A percentile compares a stretch with the other conserved stretches of the same genome.
These are phyloP conservation scores for Drosophila persimilis DNA, from an alignment of 1,140 invertebrate genomes.

Conservation along the genomic window DNA sequence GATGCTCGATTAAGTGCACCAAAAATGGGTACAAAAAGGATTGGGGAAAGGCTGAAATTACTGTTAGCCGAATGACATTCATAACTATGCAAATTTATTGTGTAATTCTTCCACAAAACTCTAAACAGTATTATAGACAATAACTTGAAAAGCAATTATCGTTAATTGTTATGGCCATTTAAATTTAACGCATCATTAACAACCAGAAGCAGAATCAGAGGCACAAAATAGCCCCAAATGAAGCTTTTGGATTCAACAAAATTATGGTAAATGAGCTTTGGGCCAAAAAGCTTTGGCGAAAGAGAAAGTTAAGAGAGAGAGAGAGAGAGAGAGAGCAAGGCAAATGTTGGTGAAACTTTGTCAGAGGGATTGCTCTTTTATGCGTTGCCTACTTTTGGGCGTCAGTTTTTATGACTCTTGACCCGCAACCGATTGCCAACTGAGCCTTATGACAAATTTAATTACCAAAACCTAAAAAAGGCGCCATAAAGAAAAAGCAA, in stretches of 20 bases:
- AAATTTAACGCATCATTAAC: slow-evolving; percentile 81
- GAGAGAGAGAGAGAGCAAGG: slow-evolving; percentile 26
- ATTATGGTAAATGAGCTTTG: slow-evolving; percentile 58
- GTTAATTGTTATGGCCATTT: slow-evolving; percentile 80
- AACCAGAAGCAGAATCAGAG: slow-evolving; percentile 14
- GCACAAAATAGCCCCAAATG: slow-evolving; percentile 20
- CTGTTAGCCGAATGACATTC: slow-evolving; percentile 13
- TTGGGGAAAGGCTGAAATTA: slow-evolving; percentile 4
- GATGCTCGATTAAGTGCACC: neutral
- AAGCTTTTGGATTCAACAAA: neutral
- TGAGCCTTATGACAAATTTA: slow-evolving; percentile 69
- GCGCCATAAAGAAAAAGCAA: slow-evolving; percentile 20
- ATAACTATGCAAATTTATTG: slow-evolving; percentile 37
- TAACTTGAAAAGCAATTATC: slow-evolving; percentile 75
- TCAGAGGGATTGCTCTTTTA: slow-evolving; percentile 5
- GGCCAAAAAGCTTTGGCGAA: slow-evolving; percentile 32
- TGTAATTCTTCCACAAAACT: slow-evolving; percentile 23
- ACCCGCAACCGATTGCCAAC: slow-evolving; percentile 47
- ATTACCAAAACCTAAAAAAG: slow-evolving; percentile 59
- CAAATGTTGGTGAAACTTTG: slow-evolving; percentile 33
- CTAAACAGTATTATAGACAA: slow-evolving; percentile 65
- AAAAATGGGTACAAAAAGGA: no score
- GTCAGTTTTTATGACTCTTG: slow-evolving; percentile 36
- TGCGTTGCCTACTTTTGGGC: slow-evolving; percentile 63
- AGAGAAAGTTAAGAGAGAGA: slow-evolving; percentile 43